These are phyloP conservation scores for Piaya cayana DNA, from an alignment of 2,113 vertebrate genomes.

Conservation along the genomic window DNA sequence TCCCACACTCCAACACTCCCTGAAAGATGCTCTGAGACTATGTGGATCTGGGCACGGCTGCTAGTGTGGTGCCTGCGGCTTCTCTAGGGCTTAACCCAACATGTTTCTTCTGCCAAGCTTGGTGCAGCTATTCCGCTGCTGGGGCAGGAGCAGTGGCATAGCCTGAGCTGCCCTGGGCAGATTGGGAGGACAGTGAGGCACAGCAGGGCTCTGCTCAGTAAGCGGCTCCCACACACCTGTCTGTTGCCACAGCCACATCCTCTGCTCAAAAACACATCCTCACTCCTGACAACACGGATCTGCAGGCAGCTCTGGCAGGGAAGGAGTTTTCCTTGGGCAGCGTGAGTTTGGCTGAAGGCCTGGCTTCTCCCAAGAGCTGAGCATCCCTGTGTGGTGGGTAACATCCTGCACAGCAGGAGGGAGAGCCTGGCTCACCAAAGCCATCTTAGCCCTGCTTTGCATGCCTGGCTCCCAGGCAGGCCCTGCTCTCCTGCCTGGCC, in stretches of 20 bases:
- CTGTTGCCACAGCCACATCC: background rate
- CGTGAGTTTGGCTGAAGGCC: background rate
- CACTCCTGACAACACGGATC: fast-evolving
- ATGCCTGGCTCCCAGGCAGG: background rate
- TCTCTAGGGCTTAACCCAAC: background rate
- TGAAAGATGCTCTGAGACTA: background rate
- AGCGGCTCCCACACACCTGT: fast-evolving
- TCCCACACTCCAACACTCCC: background rate
- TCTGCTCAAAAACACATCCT: background rate
- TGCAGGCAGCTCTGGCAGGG: fast-evolving
- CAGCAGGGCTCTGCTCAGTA: fast-evolving
- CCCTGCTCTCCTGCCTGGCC: background rate
- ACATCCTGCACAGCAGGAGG: background rate
- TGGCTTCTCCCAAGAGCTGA: background rate
- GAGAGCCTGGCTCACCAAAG: fast-evolving
- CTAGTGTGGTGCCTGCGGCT: background rate
- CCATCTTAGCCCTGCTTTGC: background rate
- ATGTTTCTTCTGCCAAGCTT: background rate
- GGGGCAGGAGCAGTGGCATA: background rate
- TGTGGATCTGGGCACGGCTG: background rate
- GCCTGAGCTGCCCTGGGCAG: background rate
- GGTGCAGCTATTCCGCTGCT: background rate
- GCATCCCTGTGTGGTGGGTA: background rate
- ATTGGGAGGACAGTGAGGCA: background rate
- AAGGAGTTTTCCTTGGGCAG: background rate